Evolutionary conservation across 37 sponge, comb jelly and placozoan species (phyloP), one percentile per base, ranked within the genome.

Genomic region (Dysidea cf. avara): DNA sequence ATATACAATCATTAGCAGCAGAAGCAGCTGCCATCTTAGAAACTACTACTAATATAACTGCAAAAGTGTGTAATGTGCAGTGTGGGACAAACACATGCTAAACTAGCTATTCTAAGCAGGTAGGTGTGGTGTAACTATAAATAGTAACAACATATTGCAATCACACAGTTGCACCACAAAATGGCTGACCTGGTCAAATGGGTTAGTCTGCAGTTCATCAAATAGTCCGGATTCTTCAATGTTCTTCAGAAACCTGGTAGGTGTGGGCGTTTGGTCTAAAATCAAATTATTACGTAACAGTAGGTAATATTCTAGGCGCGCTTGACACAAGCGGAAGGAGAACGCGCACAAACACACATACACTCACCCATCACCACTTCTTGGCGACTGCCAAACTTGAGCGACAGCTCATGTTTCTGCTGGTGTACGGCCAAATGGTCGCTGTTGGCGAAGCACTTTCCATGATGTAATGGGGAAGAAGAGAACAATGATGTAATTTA

Each of bases 261-360:
- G 95, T 0, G 95, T 94, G n/a, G 95, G 95, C 13, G 95, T 94
- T 38, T 94, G 95, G 50, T 94, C 95, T 86, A 56, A 13, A 55
- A 48, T 18, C 70, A 31, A 48, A n/a, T 26, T n/a, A 20, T 18
- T 68, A 52, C 70, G 20, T 7, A 31, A 28, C 6, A 34, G 7
- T 33, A 56, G 28, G 7, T 51, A 49, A 31, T 51, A 20, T 34
- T 32, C 13, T 32, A 24, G 37, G 64, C 37, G n/a, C n/a, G 37
- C n/a, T 63, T 32, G 17, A n/a, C n/a, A n/a, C n/a, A n/a, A n/a
- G n/a, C n/a, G n/a, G n/a, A n/a, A n/a, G 11, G 9, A 11, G 34
- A 28, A 21, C 22, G 22, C 18, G 40, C 31, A 71, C 18, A n/a
- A 17, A 30, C 5, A 70, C 49, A 69, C 29, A 68, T 40, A 70